These are phyloP conservation scores for Thaleichthys pacificus DNA, from an alignment of 2,797 vertebrate genomes.

Conservation along the genomic window DNA sequence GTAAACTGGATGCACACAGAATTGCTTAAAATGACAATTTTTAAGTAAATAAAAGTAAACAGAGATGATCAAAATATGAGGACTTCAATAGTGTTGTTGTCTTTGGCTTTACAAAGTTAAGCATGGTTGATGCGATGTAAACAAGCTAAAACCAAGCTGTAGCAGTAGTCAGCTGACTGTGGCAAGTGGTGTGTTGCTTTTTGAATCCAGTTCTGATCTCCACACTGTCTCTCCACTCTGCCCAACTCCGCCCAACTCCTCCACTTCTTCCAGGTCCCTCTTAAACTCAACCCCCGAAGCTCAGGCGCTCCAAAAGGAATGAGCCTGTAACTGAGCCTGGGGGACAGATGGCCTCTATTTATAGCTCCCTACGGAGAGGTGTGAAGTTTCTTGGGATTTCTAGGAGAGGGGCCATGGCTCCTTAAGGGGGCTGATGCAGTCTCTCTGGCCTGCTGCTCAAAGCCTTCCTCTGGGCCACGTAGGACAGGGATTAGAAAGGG, in stretches of 20 bases:
- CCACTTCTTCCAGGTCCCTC: conserved; percentile 35
- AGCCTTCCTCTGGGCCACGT: conserved; percentile 44
- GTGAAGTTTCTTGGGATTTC: conserved; percentile 82
- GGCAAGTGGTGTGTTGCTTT: conserved; percentile 51
- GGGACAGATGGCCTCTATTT: conserved; percentile 81
- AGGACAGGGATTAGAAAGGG: conserved; percentile 60
- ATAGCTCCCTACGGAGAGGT: conserved; percentile 73
- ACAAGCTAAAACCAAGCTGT: conserved; percentile 29
- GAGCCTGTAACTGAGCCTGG: conserved; percentile 76
- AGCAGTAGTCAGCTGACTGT: conserved; percentile 16
- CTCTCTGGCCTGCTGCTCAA: conserved; percentile 54
- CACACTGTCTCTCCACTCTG: not conserved
- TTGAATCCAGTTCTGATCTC: conserved; percentile 29
- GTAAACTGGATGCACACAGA: not conserved
- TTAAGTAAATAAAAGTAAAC: not conserved
- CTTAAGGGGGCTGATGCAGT: conserved; percentile 72
- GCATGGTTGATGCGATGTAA: conserved; percentile 59
- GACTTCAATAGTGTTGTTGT: conserved; percentile 5
- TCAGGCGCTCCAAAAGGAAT: conserved; percentile 68
- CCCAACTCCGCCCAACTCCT: not conserved
- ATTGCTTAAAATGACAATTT: not conserved
- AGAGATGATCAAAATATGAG: not conserved
- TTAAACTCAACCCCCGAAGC: conserved; percentile 17
- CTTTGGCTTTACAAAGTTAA: not conserved
- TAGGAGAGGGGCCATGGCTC: conserved; percentile 67